Conservation (phyloP, 2,888 invertebrate species). For the Lycaena phlaeas region DNA sequence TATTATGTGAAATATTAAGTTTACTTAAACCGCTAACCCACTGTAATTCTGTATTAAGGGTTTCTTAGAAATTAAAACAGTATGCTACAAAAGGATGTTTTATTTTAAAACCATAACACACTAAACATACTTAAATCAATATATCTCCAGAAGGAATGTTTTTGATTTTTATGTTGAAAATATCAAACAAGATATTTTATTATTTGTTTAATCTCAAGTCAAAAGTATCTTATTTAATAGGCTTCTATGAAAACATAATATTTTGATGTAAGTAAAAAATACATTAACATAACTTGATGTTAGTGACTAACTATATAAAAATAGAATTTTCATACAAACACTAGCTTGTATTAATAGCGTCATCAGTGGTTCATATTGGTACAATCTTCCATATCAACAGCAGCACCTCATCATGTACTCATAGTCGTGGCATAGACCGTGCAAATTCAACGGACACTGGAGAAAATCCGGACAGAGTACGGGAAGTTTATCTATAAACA, state of each 20-base stretch:
- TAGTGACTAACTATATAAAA: no score
- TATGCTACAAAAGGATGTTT: conserved; percentile 66
- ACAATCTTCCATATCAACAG: conserved; percentile 58
- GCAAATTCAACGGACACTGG: conserved; percentile 71
- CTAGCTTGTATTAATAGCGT: no score
- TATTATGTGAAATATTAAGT: conserved; percentile 57
- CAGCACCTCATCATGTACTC: conserved; percentile 79
- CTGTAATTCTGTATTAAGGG: conserved; percentile 69
- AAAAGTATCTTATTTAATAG: no score
- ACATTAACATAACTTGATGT: no score
- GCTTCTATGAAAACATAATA: no score
- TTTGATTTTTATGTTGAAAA: no score
- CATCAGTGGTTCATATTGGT: no score
- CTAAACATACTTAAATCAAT: background rate
- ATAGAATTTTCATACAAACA: no score
- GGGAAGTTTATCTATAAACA: conserved; percentile 66
- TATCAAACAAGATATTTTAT: no score
- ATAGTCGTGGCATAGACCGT: conserved; percentile 74
- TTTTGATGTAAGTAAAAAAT: no score
- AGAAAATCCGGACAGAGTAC: conserved; percentile 68
- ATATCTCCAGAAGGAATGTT: no score
- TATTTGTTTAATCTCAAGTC: no score
- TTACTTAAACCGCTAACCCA: conserved; percentile 67
- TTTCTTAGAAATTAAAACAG: conserved; percentile 73
- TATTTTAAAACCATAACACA: conserved; percentile 32